Conservation (phyloP, 2,113 vertebrate species). For the Myodes glareolus region DNA sequence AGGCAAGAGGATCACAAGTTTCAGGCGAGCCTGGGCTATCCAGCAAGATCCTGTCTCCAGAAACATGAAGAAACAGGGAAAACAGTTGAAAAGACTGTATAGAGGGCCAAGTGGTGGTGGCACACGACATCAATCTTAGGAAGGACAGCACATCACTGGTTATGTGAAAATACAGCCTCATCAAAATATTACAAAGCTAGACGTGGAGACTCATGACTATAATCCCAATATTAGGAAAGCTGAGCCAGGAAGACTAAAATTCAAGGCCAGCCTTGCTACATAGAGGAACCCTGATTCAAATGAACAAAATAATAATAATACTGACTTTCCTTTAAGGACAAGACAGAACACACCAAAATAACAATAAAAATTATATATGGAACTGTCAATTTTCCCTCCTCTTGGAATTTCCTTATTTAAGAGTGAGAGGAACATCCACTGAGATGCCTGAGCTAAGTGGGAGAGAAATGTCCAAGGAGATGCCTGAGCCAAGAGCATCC, state of each 20-base stretch:
- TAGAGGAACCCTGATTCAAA: background rate
- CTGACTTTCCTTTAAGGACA: background rate
- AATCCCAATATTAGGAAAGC: background rate
- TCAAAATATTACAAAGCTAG: background rate
- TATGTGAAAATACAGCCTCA: background rate
- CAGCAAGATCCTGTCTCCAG: background rate
- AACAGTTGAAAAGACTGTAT: background rate
- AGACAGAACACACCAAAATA: slow-evolving; percentile 40
- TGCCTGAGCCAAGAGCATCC: background rate
- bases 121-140: background rate
- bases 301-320: background rate
- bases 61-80: background rate
- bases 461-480: no score
- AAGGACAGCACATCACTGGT: background rate
- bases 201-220: background rate
- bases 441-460: background rate
- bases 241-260: no score
- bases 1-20: background rate
- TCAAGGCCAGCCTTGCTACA: background rate
- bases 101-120: background rate
- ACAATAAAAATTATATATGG: background rate
- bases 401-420: background rate
- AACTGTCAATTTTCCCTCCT: background rate
- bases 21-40: background rate
- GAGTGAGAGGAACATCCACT: no score